These are phyloP conservation scores for Proterorhinus semilunaris DNA, from an alignment of 2,113 vertebrate genomes.

Conservation along the genomic window DNA sequence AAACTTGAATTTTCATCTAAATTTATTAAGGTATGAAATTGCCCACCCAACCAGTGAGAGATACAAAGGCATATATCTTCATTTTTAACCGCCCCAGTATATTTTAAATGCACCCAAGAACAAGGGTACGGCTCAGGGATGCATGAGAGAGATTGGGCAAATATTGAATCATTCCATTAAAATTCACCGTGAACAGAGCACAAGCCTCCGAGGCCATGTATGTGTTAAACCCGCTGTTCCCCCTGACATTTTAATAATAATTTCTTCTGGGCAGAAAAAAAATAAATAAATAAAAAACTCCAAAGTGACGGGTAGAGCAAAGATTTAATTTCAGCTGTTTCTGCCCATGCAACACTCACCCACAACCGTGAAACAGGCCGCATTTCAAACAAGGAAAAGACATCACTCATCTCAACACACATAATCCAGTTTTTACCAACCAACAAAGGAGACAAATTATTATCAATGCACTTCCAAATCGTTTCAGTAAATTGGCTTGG, in stretches of 20 bases:
- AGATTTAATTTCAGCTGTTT: conserved; percentile 24
- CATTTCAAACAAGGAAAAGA: neutral
- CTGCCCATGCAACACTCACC: conserved; percentile 17
- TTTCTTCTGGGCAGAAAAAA: conserved; percentile 36
- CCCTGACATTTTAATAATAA: conserved; percentile 40
- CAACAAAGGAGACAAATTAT: too few species aligned
- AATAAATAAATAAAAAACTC: neutral
- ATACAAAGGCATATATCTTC: neutral
- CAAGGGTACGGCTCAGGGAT: conserved; percentile 1
- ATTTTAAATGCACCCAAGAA: neutral
- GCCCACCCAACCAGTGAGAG: neutral
- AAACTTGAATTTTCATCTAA: neutral
- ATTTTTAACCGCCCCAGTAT: neutral
- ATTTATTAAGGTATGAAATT: neutral
- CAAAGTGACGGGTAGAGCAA: neutral
- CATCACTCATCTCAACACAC: neutral
- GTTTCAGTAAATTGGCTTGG: too few species aligned
- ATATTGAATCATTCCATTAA: conserved; percentile 31
- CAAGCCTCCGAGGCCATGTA: conserved; percentile 25
- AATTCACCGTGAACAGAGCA: conserved; percentile 22
- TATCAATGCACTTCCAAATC: too few species aligned
- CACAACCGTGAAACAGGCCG: conserved; percentile 18
- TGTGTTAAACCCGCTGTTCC: conserved; percentile 22
- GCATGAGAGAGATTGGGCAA: conserved; percentile 27
- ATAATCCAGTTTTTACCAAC: neutral